Percentiles rank a stretch among this genome's conserved stretches.
These are phyloP conservation scores for Sphyrna mokarran DNA, from an alignment of 2,113 vertebrate species.

Conservation along the genomic window DNA sequence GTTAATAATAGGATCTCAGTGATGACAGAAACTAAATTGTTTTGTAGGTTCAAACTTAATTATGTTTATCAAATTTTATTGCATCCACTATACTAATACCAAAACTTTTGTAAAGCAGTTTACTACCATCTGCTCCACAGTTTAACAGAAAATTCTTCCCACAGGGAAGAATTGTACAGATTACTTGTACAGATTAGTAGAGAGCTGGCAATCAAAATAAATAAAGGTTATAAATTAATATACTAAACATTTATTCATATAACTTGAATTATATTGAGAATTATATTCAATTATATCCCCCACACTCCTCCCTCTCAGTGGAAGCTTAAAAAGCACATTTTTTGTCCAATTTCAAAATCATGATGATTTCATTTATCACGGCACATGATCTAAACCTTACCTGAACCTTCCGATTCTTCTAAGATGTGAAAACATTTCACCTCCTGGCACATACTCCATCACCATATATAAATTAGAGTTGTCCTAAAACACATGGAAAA, in stretches of 20 bases:
- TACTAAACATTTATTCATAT: background rate
- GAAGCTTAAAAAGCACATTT: background rate
- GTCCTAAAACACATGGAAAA: constrained; percentile 62
- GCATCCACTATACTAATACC: background rate
- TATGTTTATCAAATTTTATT: background rate
- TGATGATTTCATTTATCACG: background rate
- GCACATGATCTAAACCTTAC: constrained; percentile 49
- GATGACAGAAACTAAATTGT: background rate
- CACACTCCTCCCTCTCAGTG: background rate
- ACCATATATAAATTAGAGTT: constrained; percentile 99
- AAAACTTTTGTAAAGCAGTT: background rate
- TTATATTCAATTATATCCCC: no score
- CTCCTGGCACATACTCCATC: constrained; percentile 97
- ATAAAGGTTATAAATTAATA: background rate
- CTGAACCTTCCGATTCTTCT: constrained; percentile 98
- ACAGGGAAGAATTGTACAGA: no score
- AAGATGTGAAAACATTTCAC: constrained; percentile 99
- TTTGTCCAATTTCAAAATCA: background rate
- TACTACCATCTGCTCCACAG: background rate
- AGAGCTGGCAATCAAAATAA: background rate
- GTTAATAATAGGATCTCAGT: no score
- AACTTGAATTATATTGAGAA: background rate
- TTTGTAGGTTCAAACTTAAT: background rate
- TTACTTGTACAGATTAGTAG: background rate
- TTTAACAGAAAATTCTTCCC: background rate